Base-by-base conservation (phyloP, 92 coral and sea anemone genomes). In the Umimayanthus chanpuru region DNA sequence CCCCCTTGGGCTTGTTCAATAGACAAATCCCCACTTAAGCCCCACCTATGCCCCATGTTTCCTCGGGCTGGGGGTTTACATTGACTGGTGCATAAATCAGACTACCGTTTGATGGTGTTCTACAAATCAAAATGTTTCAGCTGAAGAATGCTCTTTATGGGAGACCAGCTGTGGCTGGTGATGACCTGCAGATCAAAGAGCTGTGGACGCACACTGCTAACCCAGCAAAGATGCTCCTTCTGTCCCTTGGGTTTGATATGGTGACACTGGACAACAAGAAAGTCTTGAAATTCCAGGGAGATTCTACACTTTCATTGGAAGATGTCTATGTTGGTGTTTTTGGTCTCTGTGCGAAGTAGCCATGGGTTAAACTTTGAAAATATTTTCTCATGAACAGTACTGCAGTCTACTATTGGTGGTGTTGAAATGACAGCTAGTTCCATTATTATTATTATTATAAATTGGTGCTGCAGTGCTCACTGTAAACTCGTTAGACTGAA, bases 301-400 rank as follows among this genome's bases (percentile, higher is more conserved):
- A 85, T 44, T 86, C 82, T 26, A 14, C 73, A 5, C 70, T 74
- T 64, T 88, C 94, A 15, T 86, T 95, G 26, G 96, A 95, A 76
- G 98, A 95, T 84, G 93, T 79, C 67, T 95, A 95, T 91, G 94
- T 93, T 15, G 86, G 96, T 16, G 94, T 93, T 43, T 95, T 91
- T 90, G 94, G 89, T 72, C 78, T 95, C 79, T 89, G 94, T 50
- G 58, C 92, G 23, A 61, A 88, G 81, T 92, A 50, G 65, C 88
- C 47, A 53, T 15, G 16, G 58, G 18, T 53, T 44, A 6, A 44
- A 5, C 8, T 9, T 53, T 53, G 58, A 53, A 53, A 53, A 11
- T 53, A 53, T 12, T 9, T 53, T 53, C 58, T 4, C 18, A 7
- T 53, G 18, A 53, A 53, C 58, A 53, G 11, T 12, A 53, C 58